phyloP scores from a whole-genome alignment of 2,888 invertebrate species.

The Ommatoiulus sabulosus region DNA sequence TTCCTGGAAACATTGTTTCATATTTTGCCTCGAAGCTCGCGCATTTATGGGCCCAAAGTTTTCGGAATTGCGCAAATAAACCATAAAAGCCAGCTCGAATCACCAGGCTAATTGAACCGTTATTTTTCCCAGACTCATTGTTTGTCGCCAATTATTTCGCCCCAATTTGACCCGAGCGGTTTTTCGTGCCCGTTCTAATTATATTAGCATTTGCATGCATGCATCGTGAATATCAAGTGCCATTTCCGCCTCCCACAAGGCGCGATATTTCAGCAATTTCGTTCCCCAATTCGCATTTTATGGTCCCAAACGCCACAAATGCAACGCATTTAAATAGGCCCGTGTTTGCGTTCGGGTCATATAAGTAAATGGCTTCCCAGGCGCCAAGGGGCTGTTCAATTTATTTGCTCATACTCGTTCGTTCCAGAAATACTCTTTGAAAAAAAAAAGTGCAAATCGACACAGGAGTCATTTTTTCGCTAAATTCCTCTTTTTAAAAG shows the following conservation, averaged over 20 bases:
- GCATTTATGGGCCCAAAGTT: neutral
- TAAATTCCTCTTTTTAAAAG: neutral
- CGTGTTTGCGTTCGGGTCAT: neutral
- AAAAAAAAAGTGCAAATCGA: neutral
- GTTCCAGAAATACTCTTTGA: neutral
- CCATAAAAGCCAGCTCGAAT: neutral
- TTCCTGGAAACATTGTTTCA: too few relatives aligned
- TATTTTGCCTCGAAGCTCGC: too few relatives aligned
- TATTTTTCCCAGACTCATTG: neutral
- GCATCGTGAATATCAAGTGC: slow-evolving; percentile 40
- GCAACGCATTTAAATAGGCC: slow-evolving; percentile 22
- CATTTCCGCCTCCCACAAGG: slow-evolving; percentile 1
- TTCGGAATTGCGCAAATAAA: slow-evolving; percentile 3
- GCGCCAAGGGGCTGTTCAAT: slow-evolving; percentile 11
- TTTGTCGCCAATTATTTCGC: neutral
- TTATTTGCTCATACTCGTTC: neutral
- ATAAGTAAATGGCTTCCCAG: slow-evolving; percentile 8
- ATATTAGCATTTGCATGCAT: slow-evolving; percentile 29
- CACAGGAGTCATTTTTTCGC: neutral
- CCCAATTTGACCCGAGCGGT: neutral
- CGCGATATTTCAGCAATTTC: neutral
- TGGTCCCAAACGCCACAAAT: slow-evolving; percentile 10
- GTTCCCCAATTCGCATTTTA: neutral
- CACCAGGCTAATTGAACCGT: neutral
- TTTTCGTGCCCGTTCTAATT: slow-evolving; percentile 14